Conservation (phyloP, 2,113 vertebrate species). For the Nothobranchius kuhntae region DNA sequence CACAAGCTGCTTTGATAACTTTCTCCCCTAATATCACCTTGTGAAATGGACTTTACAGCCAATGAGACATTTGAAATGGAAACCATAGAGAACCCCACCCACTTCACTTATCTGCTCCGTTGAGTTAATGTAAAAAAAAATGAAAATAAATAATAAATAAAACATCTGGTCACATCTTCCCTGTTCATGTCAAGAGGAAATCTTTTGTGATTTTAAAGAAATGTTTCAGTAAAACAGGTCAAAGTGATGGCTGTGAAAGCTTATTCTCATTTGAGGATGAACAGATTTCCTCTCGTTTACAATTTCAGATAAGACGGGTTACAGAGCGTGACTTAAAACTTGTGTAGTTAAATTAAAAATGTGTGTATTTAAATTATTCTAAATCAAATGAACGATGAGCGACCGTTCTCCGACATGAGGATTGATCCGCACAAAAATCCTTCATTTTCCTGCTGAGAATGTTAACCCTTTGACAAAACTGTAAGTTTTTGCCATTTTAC, state of each 20-base stretch:
- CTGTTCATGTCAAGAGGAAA: background rate
- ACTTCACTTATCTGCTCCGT: slow-evolving; percentile 13
- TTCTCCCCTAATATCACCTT: slow-evolving; percentile 36
- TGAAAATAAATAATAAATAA: background rate
- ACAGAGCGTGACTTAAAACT: slow-evolving; percentile 48
- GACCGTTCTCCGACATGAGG: no score
- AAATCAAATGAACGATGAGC: no score
- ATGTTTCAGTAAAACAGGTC: background rate
- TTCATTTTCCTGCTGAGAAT: no score
- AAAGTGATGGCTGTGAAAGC: no score
- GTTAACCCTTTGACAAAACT: no score
- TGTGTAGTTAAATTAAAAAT: slow-evolving; percentile 62
- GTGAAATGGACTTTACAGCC: slow-evolving; percentile 29
- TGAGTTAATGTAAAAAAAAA: slow-evolving; percentile 3
- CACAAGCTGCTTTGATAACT: slow-evolving; percentile 33
- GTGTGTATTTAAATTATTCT: no score
- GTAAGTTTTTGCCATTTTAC: no score
- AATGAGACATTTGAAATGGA: slow-evolving; percentile 22
- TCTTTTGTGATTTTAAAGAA: background rate
- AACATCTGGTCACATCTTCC: background rate
- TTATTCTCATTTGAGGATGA: slow-evolving; percentile 44
- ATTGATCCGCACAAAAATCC: no score
- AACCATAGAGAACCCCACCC: slow-evolving; percentile 14
- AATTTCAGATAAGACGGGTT: slow-evolving; percentile 26
- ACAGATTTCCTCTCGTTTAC: slow-evolving; percentile 53